phyloP scores from a whole-genome alignment of 2,113 vertebrate genomes.

The Cyprinodon variegatus region DNA sequence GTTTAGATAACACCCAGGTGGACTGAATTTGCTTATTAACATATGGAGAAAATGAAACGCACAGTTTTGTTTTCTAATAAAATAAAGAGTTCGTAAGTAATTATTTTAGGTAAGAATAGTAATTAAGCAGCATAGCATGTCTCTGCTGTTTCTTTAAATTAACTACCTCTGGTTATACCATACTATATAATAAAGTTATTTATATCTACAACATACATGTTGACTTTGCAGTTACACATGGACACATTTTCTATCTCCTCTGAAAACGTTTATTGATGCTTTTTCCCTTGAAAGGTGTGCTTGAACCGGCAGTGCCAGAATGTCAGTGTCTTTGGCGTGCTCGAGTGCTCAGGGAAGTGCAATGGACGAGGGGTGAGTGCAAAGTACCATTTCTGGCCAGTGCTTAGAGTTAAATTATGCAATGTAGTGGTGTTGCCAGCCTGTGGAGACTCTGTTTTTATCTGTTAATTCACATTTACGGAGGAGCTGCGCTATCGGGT shows the following conservation, averaged over 20 bases:
- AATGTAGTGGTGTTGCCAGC: slow-evolving; percentile 7
- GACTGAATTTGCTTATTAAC: neutral
- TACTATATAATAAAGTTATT: neutral
- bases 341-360: slow-evolving; percentile 89
- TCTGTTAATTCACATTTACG: slow-evolving; percentile 27
- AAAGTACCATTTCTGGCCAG: slow-evolving; percentile 18
- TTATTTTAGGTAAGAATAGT: neutral
- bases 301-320: slow-evolving; percentile 94
- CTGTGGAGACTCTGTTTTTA: slow-evolving; percentile 18
- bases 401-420: slow-evolving; percentile 43
- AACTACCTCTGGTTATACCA: neutral
- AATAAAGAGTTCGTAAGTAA: too few species aligned
- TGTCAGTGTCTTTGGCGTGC: slow-evolving; percentile 89
- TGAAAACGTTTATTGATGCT: slow-evolving; percentile 17
- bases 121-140: neutral
- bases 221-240: too few species aligned
- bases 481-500: neutral
- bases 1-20: neutral
- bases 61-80: too few species aligned
- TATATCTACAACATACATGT: neutral
- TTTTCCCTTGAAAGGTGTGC: slow-evolving; percentile 83
- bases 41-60: neutral
- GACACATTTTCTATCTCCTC: neutral
- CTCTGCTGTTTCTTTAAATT: neutral
- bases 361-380: slow-evolving; percentile 90